Base-by-base conservation (phyloP, 2,113 vertebrate species). In the Oreochromis aureus region DNA sequence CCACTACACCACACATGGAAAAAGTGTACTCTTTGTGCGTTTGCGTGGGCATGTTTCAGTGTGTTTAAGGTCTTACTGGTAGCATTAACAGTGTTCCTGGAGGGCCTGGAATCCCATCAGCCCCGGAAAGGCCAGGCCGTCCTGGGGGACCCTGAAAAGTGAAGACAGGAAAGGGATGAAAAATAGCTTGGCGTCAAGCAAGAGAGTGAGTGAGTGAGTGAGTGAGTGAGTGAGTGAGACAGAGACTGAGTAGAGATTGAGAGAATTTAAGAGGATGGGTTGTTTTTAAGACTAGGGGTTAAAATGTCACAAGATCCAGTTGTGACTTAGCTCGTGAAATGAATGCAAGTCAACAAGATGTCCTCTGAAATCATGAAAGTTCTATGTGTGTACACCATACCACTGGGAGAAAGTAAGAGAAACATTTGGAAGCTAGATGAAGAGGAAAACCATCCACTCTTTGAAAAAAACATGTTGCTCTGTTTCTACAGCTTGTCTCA, bases 81-180 rank as follows among this genome's bases (percentile, higher is more conserved):
- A 99, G 93, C 98, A 99, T 97, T 80, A 99, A 91, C 89, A 98
- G 92, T 1, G 97, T 98, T 84, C 98, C 98, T 1, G 97, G 96
- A 2, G 96, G 96, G 55, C 98, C 98, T 0, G 96, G 97, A 79
- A 98, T 96, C 32, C 98, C 98, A 6, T 97, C 97, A 16, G 93
- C 93, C 83, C 98, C 98, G 8, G 97, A 90, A 78, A 98, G 94
- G 41, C 98, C 98, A 9, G 97, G 95, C 22, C 96, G 96, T 66
- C 98, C 98, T 11, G 94, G 92, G 8, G 97, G 97, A 80, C 98
- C 98, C 98, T 98, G 80, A 8, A 76, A 22, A 46, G 16, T 83
- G n/a, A 92, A 13, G 15, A 85, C 2, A 18, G 41, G 53, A n/a
- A 73, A 81, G 66, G 9, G 9, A 2, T 24, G 16, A 85, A 76